These are phyloP conservation scores for Phenganax subtilis DNA, from an alignment of 92 coral and sea anemone species.

Conservation along the genomic window DNA sequence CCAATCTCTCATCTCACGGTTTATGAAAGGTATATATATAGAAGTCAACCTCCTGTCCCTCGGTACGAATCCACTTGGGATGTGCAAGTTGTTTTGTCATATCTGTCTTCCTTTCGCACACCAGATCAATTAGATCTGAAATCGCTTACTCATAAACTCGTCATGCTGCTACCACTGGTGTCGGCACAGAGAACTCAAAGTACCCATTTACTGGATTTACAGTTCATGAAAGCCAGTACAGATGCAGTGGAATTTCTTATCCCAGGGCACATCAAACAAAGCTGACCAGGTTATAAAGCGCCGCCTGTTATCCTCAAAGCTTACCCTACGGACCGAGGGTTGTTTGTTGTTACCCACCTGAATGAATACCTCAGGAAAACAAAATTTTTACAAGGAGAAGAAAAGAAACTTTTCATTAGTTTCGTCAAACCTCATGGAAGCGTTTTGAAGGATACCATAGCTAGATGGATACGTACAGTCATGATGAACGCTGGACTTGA, in stretches of 20 bases:
- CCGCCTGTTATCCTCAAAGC: neutral
- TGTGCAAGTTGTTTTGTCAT: constrained; percentile 35
- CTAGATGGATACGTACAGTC: neutral
- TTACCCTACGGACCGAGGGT: neutral
- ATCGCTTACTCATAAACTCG: constrained; percentile 34
- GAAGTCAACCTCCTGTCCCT: constrained; percentile 12
- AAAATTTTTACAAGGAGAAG: neutral
- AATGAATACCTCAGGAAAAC: neutral
- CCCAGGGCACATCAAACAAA: constrained; percentile 50
- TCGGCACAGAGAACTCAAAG: constrained; percentile 41
- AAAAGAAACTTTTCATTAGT: neutral
- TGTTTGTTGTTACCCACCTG: neutral
- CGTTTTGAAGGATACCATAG: neutral
- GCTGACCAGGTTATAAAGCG: constrained; percentile 19
- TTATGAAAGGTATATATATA: constrained; percentile 29
- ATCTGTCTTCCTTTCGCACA: constrained; percentile 19
- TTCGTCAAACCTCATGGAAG: neutral
- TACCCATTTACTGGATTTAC: constrained; percentile 41
- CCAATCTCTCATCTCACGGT: constrained; percentile 31
- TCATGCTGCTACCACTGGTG: constrained; percentile 32
- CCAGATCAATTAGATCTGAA: constrained; percentile 30
- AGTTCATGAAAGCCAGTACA: constrained; percentile 37
- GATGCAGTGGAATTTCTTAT: neutral
- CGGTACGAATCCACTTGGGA: constrained; percentile 43
- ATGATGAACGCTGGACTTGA: too few species aligned